A percentile compares a stretch with the other conserved stretches of the same genome.
Conservation (phyloP, 2,797 vertebrate species). For the Myoxocephalus aenaeus region DNA sequence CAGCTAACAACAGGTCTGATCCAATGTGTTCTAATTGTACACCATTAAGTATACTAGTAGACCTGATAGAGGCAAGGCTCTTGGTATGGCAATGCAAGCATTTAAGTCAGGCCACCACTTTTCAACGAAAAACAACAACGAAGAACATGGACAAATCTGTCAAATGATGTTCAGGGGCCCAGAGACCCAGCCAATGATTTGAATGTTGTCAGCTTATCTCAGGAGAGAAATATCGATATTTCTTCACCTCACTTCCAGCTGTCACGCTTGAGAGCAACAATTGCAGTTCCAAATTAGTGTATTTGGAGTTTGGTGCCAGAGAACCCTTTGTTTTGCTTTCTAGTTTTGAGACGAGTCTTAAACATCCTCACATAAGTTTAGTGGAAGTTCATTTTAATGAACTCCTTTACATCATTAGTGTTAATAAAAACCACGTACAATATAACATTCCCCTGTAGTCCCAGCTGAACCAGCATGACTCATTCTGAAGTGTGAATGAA, state of each 20-base stretch:
- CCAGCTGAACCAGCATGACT: not conserved
- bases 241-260: not conserved
- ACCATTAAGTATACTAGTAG: not conserved
- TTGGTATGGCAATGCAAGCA: not conserved
- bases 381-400: conserved; percentile 3
- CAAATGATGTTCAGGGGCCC: not conserved
- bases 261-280: not conserved
- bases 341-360: not conserved
- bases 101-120: not conserved
- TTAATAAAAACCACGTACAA: not conserved
- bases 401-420: not conserved
- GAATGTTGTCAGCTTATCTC: conserved; percentile 12
- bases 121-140: not conserved
- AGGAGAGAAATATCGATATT: not conserved
- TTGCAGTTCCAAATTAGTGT: not conserved
- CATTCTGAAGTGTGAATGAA: conserved; percentile 13
- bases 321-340: not conserved
- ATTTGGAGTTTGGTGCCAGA: not conserved
- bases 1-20: not conserved
- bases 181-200: not conserved
- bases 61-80: not conserved
- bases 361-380: not conserved
- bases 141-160: not conserved
- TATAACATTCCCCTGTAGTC: not conserved
- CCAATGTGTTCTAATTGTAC: not conserved